Base-by-base conservation (phyloP, 1,140 invertebrate species). In the Monomorium pharaonis region DNA sequence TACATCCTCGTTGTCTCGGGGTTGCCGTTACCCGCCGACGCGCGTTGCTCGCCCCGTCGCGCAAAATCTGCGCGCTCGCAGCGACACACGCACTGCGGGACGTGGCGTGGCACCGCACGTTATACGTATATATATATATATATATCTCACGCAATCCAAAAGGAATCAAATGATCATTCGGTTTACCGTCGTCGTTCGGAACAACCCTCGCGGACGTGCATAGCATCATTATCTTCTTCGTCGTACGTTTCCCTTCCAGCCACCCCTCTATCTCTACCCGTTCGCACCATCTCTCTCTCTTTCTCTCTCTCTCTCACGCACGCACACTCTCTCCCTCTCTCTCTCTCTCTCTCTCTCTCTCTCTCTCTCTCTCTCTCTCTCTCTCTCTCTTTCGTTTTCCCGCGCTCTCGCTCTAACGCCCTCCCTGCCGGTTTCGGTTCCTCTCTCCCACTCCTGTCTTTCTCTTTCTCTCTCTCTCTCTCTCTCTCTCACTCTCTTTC, bases 161-260 rank as follows among this genome's bases (percentile, higher is more conserved):
- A 88, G n/a, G 69, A 65, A 74, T 83, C 47, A 69, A 80, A 54
- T 84, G 80, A 87, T 88, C 24, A 47, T 63, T 72, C 37, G 67
- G 18, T 87, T 84, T 63, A 85, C 16, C 80, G 33, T 85, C 65
- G 24, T 87, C 24, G 49, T 77, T 58, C 54, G 47, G 33, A 60
- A 60, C 37, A 72, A 85, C 37, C 30, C 58, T 78, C 63, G 63
- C 58, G 67, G 51, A 62, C 65, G 84, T 86, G 44, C 72, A 85
- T 85, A 85, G 49, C 56, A 88, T 80, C 67, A 51, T 76, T 69
- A 69, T 88, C 87, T 76, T 85, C 83, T 67, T 72, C 7, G 54
- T 83, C 65, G 24, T 47, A 58, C 37, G 18, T 74, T 47, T 2
- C 27, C 49, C 47, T 84, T 47, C 69, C 56, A 51, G 44, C 37